Base-by-base conservation (phyloP, 23 tunicate genomes). In the Ciona savignyi region DNA sequence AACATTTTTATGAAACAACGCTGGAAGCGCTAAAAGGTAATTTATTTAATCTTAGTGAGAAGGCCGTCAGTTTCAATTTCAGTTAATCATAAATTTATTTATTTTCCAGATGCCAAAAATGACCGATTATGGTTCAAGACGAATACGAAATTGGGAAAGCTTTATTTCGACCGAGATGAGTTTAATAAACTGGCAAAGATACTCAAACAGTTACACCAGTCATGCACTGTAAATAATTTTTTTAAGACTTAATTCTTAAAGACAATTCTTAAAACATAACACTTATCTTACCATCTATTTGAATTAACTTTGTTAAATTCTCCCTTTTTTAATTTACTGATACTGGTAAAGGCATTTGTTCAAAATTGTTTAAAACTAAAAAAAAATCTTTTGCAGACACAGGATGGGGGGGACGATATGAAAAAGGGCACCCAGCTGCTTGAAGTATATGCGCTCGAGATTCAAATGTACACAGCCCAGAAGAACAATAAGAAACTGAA, bases 91-190 rank as follows among this genome's bases (percentile, higher is more conserved):
- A 68, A 4, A 68, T 20, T 27, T 29, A 9, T 62, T 74, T 23
- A 23, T n/a, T 32, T 62, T 32, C 20, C 69, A 89, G 97, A 91
- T 83, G 92, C 98, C 0, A 93, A 93, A 72, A 93, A 93, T 68
- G 98, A 93, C 32, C 74, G 98, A 23, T 63, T 93, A 2, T 93
- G 98, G 98, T 93, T 93, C 70, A 93, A 93, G 82, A 93, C 98
- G 25, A 93, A 93, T 48, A 93, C 98, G 0, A 93, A 93, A 60
- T 85, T 93, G 4, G 98, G 88, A 25, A 93, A 86, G 61, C 66
- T 93, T 1, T 93, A 93, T 72, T 86, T 74, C 60, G 98, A 93
- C 48, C 70, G 88, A 35, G 84, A 74, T 80, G 93, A 93, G 30
- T 93, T 56, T 60, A 71, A 32, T 25, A 91, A 91, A 68, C 72